A percentile compares a stretch with the other conserved stretches of the same genome.
phyloP scores from a whole-genome alignment of 1,140 invertebrate species.

The Drosophila rufa region DNA sequence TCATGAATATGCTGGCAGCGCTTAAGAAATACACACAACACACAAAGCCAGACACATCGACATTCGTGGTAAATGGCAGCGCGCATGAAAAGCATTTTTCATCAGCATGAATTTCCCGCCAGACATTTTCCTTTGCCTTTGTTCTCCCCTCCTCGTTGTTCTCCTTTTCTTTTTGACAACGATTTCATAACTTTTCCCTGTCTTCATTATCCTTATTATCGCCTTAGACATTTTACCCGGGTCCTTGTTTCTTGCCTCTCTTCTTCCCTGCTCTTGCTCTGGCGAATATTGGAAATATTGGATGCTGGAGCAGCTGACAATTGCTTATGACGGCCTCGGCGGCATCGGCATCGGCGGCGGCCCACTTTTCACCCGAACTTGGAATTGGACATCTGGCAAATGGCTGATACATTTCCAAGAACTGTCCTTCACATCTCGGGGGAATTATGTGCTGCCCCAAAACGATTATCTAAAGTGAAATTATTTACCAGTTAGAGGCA shows the following conservation, averaged over 20 bases:
- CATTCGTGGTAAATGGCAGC: slow-evolving; percentile 70
- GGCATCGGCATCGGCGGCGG: neutral
- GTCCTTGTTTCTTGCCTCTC: slow-evolving; percentile 6
- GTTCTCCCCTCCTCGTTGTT: slow-evolving; percentile 46
- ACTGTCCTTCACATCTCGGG: slow-evolving; percentile 20
- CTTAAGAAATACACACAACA: slow-evolving; percentile 33
- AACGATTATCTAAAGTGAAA: slow-evolving; percentile 50
- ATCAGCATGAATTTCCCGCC: slow-evolving; percentile 78
- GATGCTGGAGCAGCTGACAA: slow-evolving; percentile 45
- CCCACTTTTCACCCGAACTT: slow-evolving; percentile 21
- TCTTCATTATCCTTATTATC: slow-evolving; percentile 84
- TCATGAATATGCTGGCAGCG: slow-evolving; percentile 72
- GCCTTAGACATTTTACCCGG: slow-evolving; percentile 62
- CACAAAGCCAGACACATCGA: slow-evolving; percentile 55
- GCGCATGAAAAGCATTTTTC: slow-evolving; percentile 82
- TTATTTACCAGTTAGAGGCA: slow-evolving; percentile 43
- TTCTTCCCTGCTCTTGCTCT: neutral
- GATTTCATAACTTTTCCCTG: slow-evolving; percentile 76
- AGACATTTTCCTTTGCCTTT: slow-evolving; percentile 67
- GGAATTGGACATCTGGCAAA: slow-evolving; percentile 24
- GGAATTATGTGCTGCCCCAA: slow-evolving; percentile 19
- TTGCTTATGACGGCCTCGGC: slow-evolving; percentile 11
- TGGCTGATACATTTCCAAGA: slow-evolving; percentile 23
- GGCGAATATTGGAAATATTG: slow-evolving; percentile 34
- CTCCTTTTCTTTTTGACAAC: slow-evolving; percentile 46